A percentile compares a stretch with the other conserved stretches of the same genome.
Evolutionary conservation across 2,888 invertebrate species (phyloP).

Genomic region (Tanytarsus gracilentus): DNA sequence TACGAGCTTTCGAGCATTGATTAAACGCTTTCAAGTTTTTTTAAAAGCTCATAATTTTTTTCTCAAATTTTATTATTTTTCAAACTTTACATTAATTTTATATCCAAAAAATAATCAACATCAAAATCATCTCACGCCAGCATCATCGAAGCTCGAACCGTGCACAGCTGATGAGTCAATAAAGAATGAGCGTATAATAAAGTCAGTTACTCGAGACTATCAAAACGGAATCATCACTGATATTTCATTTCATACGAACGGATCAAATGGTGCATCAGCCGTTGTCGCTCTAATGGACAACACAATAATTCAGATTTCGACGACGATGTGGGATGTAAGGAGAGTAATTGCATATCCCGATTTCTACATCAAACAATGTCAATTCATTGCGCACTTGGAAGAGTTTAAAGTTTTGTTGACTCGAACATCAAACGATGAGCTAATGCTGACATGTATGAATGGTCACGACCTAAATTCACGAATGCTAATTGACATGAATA

Average conservation of each 20-base stretch:
- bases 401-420: conserved; percentile 13
- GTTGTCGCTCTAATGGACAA: conserved; percentile 2
- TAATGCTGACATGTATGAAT: conserved; percentile 4
- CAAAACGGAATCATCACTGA: background rate
- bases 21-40: no score
- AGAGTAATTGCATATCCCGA: conserved; percentile 19
- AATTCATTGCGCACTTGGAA: background rate
- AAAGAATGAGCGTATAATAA: conserved; percentile 18
- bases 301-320: background rate
- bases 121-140: background rate
- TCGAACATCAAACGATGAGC: conserved; percentile 14
- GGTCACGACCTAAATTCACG: conserved; percentile 11
- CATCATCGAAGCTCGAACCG: background rate
- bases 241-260: conserved; percentile 17
- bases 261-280: background rate
- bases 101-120: background rate
- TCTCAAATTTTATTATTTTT: no score
- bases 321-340: conserved; percentile 15
- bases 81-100: no score
- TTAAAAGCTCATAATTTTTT: no score
- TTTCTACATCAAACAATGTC: conserved; percentile 12
- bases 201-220: conserved; percentile 14
- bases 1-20: background rate
- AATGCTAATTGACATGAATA: conserved; percentile 5
- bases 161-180: background rate